phyloP scores from a whole-genome alignment of 2,113 vertebrate genomes.

The Pteropus alecto region DNA sequence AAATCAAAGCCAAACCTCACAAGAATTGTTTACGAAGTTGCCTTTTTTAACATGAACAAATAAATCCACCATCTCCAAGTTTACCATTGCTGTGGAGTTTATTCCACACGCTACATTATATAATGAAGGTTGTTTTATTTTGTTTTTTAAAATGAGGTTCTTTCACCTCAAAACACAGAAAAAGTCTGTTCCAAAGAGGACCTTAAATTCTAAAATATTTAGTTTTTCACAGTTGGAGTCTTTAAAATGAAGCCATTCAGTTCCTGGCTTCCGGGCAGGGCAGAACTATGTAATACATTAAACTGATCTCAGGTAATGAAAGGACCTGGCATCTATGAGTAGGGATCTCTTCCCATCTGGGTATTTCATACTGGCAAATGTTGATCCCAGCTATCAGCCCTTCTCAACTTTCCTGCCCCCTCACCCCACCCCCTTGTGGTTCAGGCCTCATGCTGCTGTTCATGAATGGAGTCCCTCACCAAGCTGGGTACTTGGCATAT shows the following conservation, averaged over 20 bases:
- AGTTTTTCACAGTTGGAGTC: neutral
- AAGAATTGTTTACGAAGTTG: neutral
- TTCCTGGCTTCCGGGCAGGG: neutral
- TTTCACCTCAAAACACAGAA: constrained; percentile 17
- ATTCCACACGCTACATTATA: neutral
- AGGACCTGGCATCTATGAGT: neutral
- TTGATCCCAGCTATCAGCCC: neutral
- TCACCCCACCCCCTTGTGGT: neutral
- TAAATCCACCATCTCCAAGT: neutral
- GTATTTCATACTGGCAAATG: rapidly evolving
- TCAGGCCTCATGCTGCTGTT: neutral
- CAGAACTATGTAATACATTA: too few species aligned
- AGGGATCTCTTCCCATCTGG: neutral
- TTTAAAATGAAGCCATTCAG: neutral
- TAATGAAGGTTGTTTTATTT: neutral
- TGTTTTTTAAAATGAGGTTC: neutral
- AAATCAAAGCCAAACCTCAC: neutral
- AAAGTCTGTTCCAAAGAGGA: neutral
- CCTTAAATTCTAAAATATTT: neutral
- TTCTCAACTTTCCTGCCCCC: neutral
- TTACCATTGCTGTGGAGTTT: neutral
- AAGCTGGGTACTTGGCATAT: too few species aligned
- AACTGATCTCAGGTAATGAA: neutral
- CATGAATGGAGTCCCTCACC: neutral
- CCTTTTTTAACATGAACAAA: neutral